Evolutionary conservation across 2,888 invertebrate species (phyloP).

Genomic region (Drosophila mettleri): DNA sequence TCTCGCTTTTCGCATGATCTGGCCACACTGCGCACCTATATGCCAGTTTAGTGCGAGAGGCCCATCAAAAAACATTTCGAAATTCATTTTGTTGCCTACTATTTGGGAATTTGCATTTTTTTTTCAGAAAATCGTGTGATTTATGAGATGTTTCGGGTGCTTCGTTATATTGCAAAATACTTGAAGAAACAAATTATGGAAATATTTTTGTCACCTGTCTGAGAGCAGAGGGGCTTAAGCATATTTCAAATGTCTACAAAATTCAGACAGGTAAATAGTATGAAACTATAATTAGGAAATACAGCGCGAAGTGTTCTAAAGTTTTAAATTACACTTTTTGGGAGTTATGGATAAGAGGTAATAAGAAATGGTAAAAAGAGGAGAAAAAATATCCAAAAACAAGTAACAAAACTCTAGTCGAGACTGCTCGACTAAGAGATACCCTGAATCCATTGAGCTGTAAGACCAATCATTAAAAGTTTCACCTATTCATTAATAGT

Average conservation of each 20-base stretch:
- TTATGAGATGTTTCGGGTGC: conserved; percentile 31
- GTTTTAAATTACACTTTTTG: neutral
- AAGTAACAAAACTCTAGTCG: no score
- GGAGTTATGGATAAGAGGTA: neutral
- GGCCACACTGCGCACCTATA: conserved; percentile 7
- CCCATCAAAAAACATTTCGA: conserved; percentile 39
- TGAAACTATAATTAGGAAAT: neutral
- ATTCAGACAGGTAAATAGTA: no score
- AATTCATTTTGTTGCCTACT: conserved; percentile 37
- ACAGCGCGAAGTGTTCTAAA: no score
- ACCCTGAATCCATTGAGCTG: no score
- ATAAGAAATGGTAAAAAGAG: no score
- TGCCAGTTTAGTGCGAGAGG: conserved; percentile 7
- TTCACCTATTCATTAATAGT: no score
- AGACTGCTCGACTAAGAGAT: no score
- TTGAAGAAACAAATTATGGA: conserved; percentile 25
- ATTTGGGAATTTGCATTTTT: conserved; percentile 32
- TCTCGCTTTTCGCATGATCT: conserved; percentile 25
- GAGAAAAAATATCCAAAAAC: no score
- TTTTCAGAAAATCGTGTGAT: conserved; percentile 28
- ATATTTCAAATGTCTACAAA: conserved; percentile 15
- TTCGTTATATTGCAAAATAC: conserved; percentile 18
- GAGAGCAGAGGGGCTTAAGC: neutral
- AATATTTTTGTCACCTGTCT: conserved; percentile 12
- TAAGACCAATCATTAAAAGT: no score